These are phyloP conservation scores for Drosophila anceps DNA, from an alignment of 2,888 invertebrate species.

Conservation along the genomic window DNA sequence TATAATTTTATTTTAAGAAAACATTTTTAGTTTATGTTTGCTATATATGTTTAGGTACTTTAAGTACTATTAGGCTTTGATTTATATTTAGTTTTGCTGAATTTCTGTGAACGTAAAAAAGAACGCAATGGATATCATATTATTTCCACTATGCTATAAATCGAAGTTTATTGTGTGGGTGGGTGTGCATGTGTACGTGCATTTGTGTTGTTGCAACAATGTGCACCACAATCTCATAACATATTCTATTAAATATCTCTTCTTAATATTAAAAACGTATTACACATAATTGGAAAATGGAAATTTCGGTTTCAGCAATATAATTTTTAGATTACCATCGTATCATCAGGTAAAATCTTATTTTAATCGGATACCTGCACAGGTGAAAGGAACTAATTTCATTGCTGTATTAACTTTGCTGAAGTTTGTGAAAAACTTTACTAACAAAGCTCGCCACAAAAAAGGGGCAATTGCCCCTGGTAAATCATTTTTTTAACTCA, in stretches of 20 bases:
- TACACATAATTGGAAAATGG: conserved; percentile 62
- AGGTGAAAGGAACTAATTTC: background rate
- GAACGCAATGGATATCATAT: conserved; percentile 11
- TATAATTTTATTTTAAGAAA: background rate
- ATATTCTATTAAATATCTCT: conserved; percentile 65
- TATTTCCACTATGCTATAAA: conserved; percentile 40
- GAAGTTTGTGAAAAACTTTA: background rate
- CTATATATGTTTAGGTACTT: background rate
- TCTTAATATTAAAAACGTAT: conserved; percentile 63
- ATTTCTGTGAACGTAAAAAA: conserved; percentile 5
- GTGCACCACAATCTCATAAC: conserved; percentile 68
- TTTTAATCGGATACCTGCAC: background rate
- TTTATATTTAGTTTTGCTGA: conserved; percentile 3
- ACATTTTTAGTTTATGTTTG: background rate
- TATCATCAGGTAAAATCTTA: background rate
- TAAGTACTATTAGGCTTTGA: background rate
- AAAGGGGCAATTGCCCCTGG: too few relatives aligned
- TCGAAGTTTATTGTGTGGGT: conserved; percentile 34
- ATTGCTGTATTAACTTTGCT: background rate
- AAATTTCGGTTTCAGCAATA: conserved; percentile 23
- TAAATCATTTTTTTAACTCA: too few relatives aligned
- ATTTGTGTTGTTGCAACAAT: conserved; percentile 47
- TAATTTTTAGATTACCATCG: background rate
- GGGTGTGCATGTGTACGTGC: conserved; percentile 8
- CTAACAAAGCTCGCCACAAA: too few relatives aligned